phyloP scores from a whole-genome alignment of 2,797 vertebrate genomes.

The Tinamus major region DNA sequence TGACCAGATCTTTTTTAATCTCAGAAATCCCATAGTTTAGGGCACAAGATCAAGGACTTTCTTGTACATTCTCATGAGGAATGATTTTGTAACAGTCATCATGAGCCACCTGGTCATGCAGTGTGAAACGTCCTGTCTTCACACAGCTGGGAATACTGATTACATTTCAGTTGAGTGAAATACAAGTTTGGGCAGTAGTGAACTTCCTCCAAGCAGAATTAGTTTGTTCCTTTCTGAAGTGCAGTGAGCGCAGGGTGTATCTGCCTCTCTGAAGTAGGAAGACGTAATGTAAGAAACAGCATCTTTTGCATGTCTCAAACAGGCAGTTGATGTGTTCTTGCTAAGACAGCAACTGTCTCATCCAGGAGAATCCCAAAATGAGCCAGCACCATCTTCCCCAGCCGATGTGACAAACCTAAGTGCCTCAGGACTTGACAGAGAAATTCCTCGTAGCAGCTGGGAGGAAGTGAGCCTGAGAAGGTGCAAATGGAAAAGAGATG shows the following conservation, averaged over 20 bases:
- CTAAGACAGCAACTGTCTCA: not conserved
- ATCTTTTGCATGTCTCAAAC: not conserved
- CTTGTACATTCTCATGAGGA: rapidly evolving
- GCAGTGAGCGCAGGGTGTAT: not conserved
- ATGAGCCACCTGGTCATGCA: not conserved
- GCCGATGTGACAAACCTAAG: rapidly evolving
- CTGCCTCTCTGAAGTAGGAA: not conserved
- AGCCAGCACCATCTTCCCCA: not conserved
- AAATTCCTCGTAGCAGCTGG: rapidly evolving
- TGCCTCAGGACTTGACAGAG: not conserved
- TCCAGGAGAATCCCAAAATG: not conserved
- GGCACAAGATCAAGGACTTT: not conserved
- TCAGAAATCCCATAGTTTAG: not conserved
- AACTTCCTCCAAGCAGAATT: not conserved
- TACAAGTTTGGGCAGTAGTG: not conserved
- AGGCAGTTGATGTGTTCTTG: rapidly evolving
- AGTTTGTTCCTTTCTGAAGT: not conserved
- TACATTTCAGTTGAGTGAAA: not conserved
- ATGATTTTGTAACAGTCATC: not conserved
- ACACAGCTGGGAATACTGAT: not conserved
- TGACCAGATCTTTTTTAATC: not conserved
- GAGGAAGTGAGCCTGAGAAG: not conserved
- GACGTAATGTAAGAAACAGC: not conserved
- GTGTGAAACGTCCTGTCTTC: not conserved
- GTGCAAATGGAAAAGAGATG: not conserved